phyloP scores from a whole-genome alignment of 2,888 invertebrate genomes.

The Hydroisotoma schaefferi region DNA sequence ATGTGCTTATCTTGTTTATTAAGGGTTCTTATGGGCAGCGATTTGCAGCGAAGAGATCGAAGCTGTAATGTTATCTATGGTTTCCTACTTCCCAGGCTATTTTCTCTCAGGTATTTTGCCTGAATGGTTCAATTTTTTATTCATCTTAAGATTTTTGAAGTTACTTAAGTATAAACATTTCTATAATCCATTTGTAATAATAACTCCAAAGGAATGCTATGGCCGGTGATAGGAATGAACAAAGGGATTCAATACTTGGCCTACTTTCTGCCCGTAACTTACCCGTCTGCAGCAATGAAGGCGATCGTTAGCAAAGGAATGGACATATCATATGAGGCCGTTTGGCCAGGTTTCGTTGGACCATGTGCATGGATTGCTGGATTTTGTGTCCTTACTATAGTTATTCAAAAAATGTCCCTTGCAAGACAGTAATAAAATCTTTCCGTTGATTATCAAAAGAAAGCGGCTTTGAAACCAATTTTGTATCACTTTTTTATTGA shows the following conservation, averaged over 20 bases:
- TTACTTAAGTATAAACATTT: background rate
- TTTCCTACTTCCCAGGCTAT: slow-evolving; percentile 36
- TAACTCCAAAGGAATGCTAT: slow-evolving; percentile 60
- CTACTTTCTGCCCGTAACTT: slow-evolving; percentile 52
- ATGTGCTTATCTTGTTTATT: background rate
- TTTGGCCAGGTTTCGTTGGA: slow-evolving; percentile 36
- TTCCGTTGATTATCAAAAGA: too few species aligned
- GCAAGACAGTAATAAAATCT: too few species aligned
- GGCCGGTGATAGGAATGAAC: slow-evolving; percentile 96
- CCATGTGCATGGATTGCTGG: background rate
- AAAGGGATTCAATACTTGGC: slow-evolving; percentile 58
- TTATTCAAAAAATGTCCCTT: too few species aligned
- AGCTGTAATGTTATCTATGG: slow-evolving; percentile 66
- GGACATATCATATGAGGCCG: slow-evolving; percentile 33
- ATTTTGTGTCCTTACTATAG: background rate
- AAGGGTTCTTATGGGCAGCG: slow-evolving; percentile 83
- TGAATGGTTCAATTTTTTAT: background rate
- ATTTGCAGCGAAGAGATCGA: slow-evolving; percentile 86
- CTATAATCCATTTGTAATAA: background rate
- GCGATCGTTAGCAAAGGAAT: slow-evolving; percentile 34
- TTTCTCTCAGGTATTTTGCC: slow-evolving; percentile 27
- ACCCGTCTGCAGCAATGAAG: slow-evolving; percentile 28
- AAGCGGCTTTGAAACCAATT: too few species aligned
- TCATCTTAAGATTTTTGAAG: background rate
- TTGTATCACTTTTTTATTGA: too few species aligned